Base-by-base conservation (phyloP, 2,888 invertebrate species). In the Argyresthia goedartella region DNA sequence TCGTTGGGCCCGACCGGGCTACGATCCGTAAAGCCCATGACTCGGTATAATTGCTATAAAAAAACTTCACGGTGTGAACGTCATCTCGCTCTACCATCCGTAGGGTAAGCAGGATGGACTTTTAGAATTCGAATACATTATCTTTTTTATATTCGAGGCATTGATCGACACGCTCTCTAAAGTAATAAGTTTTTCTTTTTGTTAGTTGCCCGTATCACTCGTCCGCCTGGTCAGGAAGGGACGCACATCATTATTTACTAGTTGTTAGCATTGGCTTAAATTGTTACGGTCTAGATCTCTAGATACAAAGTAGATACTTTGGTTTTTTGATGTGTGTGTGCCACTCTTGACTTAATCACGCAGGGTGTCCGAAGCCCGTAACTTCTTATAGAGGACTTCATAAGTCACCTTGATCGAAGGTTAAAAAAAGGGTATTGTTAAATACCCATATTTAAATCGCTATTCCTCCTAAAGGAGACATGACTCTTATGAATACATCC, bases 1-100 rank as follows among this genome's bases (percentile, higher is more conserved):
- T 77, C 66, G 73, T 68, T 66, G 69, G 73, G 68, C 73, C 74
- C 79, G 73, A 69, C 66, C 68, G 72, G 68, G 73, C 74, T 79
- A 76, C 78, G 78, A 72, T 76, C 70, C 62, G 71, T 66, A 71
- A 69, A 65, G 60, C 67, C 71, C 69, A 71, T 81, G 78, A 80
- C 74, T 74, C 64, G 61, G 74, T 74, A 57, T 67, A 73, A 76
- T 60, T 35, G 35, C 13, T 6, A 57, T 64, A 57, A 65, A 69
- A 72, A 72, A 69, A 61, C 70, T 62, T 16, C 50, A 56, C 53
- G 57, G 57, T 54, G 46, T 52, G 51, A 53, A 50, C 53, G 54
- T 53, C 57, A 52, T 75, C 71, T 69, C 69, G 63, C 57, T 70
- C 61, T 52, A 52, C 53, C 60, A 49, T 50, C 57, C 54, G 44